Conservation (phyloP, 2,888 invertebrate genomes). For the Drosophila anomalata region DNA sequence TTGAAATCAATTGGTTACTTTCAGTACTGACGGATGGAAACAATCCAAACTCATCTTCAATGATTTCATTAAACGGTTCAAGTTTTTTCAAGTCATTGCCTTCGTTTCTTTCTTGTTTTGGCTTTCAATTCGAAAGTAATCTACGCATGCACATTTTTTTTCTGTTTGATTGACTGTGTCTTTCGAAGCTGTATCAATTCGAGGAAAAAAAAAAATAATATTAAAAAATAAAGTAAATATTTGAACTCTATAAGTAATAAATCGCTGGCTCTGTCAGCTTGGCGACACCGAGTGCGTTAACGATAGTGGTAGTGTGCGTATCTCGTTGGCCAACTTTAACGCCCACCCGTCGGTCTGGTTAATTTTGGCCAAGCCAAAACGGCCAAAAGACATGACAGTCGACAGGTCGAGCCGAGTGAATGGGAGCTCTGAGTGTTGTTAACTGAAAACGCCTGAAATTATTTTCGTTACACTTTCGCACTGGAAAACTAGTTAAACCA, state of each 20-base stretch:
- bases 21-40: not conserved
- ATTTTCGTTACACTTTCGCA: constrained; percentile 6
- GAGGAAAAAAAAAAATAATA: constrained; percentile 13
- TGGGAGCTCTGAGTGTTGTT: constrained; percentile 35
- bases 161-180: constrained; percentile 40
- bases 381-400: constrained; percentile 37
- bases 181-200: constrained; percentile 40
- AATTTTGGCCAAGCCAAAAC: constrained; percentile 10
- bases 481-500: constrained; percentile 4
- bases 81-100: constrained; percentile 51
- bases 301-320: constrained; percentile 37
- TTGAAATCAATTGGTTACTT: constrained; percentile 11
- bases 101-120: constrained; percentile 18
- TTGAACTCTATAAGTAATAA: constrained; percentile 47
- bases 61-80: constrained; percentile 16
- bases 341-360: constrained; percentile 41
- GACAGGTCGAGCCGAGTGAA: constrained; percentile 46
- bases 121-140: constrained; percentile 53
- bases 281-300: constrained; percentile 45
- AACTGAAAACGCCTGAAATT: constrained; percentile 13
- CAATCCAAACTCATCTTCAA: constrained; percentile 9
- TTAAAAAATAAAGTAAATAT: constrained; percentile 20
- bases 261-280: constrained; percentile 50
- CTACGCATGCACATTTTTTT: constrained; percentile 36
- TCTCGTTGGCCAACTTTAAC: constrained; percentile 45